A percentile compares a stretch with the other conserved stretches of the same genome.
phyloP scores from a whole-genome alignment of 2,113 vertebrate species.

The Gymnarchus niloticus region DNA sequence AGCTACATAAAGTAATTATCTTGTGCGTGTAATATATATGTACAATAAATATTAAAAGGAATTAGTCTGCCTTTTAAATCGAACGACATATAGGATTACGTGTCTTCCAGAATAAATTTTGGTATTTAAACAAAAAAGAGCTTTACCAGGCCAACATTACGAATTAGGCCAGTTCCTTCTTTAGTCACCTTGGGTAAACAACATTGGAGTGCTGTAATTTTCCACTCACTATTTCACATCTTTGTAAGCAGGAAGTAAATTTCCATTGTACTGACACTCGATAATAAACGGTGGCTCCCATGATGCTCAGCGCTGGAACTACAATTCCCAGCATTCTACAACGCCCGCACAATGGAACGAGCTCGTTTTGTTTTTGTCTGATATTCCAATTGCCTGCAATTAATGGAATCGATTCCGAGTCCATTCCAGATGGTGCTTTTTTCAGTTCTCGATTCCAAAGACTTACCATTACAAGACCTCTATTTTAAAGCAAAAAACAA shows the following conservation, averaged over 20 bases:
- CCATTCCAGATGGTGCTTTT: no score
- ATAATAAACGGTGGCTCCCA: conserved; percentile 50
- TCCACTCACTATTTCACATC: conserved; percentile 41
- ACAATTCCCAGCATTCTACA: conserved; percentile 15
- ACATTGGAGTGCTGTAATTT: conserved; percentile 37
- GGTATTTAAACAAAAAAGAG: not conserved
- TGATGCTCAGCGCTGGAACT: conserved; percentile 26
- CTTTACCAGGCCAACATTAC: not conserved
- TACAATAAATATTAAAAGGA: not conserved
- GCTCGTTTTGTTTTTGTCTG: no score
- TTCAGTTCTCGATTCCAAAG: no score
- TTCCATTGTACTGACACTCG: conserved; percentile 13
- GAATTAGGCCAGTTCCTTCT: not conserved
- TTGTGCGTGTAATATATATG: not conserved
- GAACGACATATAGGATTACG: not conserved
- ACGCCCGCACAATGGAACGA: not conserved
- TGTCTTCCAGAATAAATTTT: not conserved
- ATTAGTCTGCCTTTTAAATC: not conserved
- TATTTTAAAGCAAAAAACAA: no score
- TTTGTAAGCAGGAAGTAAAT: conserved; percentile 18
- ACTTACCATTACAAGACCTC: no score
- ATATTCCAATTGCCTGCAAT: not conserved
- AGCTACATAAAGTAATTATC: not conserved
- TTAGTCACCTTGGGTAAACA: not conserved
- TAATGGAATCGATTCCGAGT: no score